Conservation (phyloP, 2,797 vertebrate genomes). For the Moxostoma hubbsi region DNA sequence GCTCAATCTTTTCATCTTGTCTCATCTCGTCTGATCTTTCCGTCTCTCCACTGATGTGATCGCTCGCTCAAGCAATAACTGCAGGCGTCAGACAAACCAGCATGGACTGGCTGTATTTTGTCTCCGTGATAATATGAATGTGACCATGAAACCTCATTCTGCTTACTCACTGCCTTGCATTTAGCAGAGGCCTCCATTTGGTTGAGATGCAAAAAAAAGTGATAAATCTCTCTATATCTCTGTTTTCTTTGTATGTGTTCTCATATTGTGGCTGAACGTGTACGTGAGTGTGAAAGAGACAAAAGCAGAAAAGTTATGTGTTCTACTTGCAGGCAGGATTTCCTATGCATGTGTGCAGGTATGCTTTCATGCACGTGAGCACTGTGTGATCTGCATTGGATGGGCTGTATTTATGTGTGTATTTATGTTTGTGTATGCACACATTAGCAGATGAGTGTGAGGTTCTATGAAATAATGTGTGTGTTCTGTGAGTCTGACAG, state of each 20-base stretch:
- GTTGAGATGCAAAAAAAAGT: constrained; percentile 49
- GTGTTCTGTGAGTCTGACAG: constrained; percentile 25
- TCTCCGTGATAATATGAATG: constrained; percentile 54
- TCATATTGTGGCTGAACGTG: no score
- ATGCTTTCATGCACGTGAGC: not conserved
- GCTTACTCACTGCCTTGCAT: constrained; percentile 32
- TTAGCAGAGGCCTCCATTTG: constrained; percentile 46
- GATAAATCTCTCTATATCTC: constrained; percentile 25
- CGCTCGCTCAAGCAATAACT: constrained; percentile 26
- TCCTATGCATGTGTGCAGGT: constrained; percentile 3
- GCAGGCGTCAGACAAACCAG: constrained; percentile 9
- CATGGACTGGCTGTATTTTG: constrained; percentile 49
- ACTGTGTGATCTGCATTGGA: not conserved
- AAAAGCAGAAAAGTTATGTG: not conserved
- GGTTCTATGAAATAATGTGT: no score
- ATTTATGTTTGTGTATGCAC: constrained; percentile 8
- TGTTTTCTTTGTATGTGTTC: constrained; percentile 38
- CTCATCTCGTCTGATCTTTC: constrained; percentile 34
- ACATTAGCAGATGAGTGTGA: not conserved
- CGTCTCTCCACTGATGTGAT: constrained; percentile 28
- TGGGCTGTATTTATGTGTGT: not conserved
- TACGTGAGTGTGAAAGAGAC: not conserved
- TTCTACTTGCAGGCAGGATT: constrained; percentile 15
- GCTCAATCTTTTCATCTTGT: constrained; percentile 46
- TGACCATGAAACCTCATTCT: constrained; percentile 49